These are phyloP conservation scores for Tethya wilhelma DNA, from an alignment of 37 sponge, comb jelly and placozoan species.

Conservation along the genomic window DNA sequence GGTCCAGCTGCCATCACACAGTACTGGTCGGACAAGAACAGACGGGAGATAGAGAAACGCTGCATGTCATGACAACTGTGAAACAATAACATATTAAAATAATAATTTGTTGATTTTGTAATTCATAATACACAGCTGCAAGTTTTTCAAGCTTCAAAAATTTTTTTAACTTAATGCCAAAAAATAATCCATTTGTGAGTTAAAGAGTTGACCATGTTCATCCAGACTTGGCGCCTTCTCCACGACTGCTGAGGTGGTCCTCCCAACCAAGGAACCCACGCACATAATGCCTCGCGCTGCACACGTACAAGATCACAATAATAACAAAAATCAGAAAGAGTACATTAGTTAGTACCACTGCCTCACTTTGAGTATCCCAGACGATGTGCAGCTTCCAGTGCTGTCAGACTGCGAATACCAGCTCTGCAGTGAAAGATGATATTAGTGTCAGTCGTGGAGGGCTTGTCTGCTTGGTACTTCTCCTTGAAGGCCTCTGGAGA, in stretches of 20 bases:
- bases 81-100: not conserved
- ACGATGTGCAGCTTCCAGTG: slow-evolving; percentile 63
- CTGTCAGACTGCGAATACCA: slow-evolving; percentile 75
- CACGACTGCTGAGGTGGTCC: slow-evolving; percentile 6
- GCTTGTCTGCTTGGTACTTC: slow-evolving; percentile 60
- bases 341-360: not conserved
- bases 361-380: slow-evolving; percentile 80
- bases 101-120: not conserved
- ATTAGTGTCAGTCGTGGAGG: slow-evolving; percentile 36
- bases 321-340: not conserved
- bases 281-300: slow-evolving; percentile 65
- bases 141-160: not conserved
- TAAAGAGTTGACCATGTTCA: too few relatives aligned
- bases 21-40: slow-evolving; percentile 56
- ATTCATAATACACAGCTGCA: not conserved
- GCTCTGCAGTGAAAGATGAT: slow-evolving; percentile 80
- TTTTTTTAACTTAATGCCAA: not conserved
- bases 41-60: slow-evolving; percentile 54
- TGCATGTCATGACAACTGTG: too few relatives aligned
- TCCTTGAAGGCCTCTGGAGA: slow-evolving; percentile 50
- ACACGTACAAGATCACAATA: not conserved
- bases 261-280: slow-evolving; percentile 71
- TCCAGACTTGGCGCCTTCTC: too few relatives aligned
- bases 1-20: slow-evolving; percentile 87
- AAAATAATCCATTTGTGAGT: not conserved